Conservation (phyloP, 1,140 invertebrate genomes). For the Homalodisca vitripennis region DNA sequence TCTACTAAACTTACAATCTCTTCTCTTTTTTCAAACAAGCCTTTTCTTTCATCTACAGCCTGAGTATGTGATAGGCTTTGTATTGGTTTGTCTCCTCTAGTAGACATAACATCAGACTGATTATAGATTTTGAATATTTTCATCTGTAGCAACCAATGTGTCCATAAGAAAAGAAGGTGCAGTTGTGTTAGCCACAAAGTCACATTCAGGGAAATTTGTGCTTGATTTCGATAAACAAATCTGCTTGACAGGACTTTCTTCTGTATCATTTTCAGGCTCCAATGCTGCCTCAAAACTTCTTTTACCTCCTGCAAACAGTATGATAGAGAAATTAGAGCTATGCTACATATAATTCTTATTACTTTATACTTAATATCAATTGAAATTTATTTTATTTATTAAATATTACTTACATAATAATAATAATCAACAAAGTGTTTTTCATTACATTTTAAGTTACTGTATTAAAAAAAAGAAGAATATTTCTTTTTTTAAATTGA, state of each 20-base stretch:
- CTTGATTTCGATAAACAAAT: not conserved
- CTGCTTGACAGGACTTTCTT: conserved; percentile 18
- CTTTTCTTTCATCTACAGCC: not conserved
- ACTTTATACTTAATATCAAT: too few relatives aligned
- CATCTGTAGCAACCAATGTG: not conserved
- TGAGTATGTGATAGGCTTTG: not conserved
- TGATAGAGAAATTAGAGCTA: too few relatives aligned
- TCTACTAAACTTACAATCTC: too few relatives aligned
- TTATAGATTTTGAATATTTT: not conserved
- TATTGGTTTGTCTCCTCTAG: not conserved
- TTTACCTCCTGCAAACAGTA: conserved; percentile 9
- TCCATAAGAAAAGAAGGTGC: conserved; percentile 11
- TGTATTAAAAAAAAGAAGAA: too few relatives aligned
- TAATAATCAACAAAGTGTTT: too few relatives aligned
- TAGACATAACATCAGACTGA: not conserved
- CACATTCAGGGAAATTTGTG: not conserved
- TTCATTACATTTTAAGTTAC: too few relatives aligned
- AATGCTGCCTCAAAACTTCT: conserved; percentile 15
- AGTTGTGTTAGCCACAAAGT: not conserved
- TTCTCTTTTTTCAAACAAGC: not conserved
- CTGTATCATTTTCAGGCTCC: conserved; percentile 13
- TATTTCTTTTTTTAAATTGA: too few relatives aligned
- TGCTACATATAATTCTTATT: too few relatives aligned
- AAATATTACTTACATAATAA: too few relatives aligned
- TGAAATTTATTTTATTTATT: too few relatives aligned